Conservation (phyloP, 2,113 vertebrate species). For the Alosa alosa region DNA sequence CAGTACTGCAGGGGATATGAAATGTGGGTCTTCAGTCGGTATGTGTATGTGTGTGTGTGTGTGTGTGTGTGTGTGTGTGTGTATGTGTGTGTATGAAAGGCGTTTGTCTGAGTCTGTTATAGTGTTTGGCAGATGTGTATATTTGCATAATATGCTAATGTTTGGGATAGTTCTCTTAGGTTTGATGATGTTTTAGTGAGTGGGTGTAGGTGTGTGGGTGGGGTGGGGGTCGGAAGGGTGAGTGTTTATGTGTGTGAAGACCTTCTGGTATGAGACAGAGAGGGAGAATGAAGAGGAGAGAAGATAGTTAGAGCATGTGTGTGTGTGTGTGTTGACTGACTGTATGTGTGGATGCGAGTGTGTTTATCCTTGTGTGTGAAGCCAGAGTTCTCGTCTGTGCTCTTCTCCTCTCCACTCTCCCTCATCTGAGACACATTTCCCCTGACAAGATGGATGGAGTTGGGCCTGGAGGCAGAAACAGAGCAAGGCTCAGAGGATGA, state of each 20-base stretch:
- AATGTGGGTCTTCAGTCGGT: no score
- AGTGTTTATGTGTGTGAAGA: no score
- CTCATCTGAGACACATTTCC: background rate
- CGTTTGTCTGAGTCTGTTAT: background rate
- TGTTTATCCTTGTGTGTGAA: background rate
- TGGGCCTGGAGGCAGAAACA: background rate
- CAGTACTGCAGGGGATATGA: no score
- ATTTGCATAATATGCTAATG: conserved; percentile 23
- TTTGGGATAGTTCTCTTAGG: conserved; percentile 1
- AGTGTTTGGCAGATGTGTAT: background rate
- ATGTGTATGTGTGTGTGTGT: no score
- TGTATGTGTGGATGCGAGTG: background rate
- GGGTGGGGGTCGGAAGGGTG: no score
- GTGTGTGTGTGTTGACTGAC: no score
- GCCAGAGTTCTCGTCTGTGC: background rate
- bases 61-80: background rate
- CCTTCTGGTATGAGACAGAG: no score
- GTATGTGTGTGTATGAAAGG: background rate
- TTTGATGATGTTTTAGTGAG: background rate
- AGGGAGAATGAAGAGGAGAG: no score
- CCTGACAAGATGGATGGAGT: background rate
- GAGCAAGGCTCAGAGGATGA: conserved; percentile 8
- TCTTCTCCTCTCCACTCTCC: background rate
- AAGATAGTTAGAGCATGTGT: no score
- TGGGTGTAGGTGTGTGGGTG: background rate